Evolutionary conservation across 2,888 invertebrate species (phyloP).

Genomic region (Tupiocoris notatus): DNA sequence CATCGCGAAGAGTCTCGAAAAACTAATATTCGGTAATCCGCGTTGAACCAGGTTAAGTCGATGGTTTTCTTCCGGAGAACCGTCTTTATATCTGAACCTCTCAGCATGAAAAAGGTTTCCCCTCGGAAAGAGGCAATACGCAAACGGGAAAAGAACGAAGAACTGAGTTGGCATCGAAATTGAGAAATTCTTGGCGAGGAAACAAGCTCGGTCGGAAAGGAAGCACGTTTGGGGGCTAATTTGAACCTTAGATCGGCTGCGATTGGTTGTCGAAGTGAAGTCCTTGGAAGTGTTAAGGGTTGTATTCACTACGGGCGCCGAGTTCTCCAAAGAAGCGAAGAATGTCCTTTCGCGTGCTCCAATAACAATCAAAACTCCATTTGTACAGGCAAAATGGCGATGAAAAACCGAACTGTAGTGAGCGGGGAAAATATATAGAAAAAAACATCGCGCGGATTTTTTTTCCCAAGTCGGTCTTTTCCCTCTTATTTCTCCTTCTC

Average conservation of each 20-base stretch:
- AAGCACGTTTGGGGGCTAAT: constrained; percentile 15
- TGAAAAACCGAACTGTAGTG: constrained; percentile 7
- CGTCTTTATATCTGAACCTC: too few species aligned
- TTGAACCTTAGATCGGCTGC: background rate
- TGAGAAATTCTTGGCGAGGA: background rate
- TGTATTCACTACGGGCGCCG: background rate
- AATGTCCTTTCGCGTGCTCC: background rate
- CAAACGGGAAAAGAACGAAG: background rate
- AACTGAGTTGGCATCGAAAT: background rate
- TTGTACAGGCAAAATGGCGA: constrained; percentile 4
- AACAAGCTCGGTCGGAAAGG: background rate
- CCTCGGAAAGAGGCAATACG: background rate
- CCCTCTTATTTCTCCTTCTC: background rate
- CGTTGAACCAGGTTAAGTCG: too few species aligned
- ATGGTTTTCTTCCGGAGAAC: too few species aligned
- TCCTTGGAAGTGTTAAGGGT: background rate
- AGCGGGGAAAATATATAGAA: background rate
- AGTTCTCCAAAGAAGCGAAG: background rate
- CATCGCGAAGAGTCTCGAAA: too few species aligned
- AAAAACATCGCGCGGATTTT: background rate
- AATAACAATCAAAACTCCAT: constrained; percentile 25
- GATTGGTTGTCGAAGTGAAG: background rate
- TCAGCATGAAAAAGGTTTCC: too few species aligned
- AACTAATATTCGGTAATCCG: too few species aligned
- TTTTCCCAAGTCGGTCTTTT: constrained; percentile 7